Evolutionary conservation across 2,888 invertebrate genomes (phyloP), one percentile per base, ranked within the genome.

Genomic region (Urechis unicinctus): DNA sequence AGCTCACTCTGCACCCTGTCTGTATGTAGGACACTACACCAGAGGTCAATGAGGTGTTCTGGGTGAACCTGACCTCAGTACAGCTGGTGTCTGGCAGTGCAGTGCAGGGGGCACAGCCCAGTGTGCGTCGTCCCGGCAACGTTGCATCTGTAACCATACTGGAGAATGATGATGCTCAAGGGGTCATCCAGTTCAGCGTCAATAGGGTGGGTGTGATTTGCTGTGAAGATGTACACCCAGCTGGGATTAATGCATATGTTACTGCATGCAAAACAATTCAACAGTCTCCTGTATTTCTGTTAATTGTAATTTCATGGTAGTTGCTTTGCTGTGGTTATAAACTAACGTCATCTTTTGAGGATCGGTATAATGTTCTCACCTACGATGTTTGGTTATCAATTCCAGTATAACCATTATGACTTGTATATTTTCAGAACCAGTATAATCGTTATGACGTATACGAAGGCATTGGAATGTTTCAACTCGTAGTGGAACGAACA

Each of bases 111-210:
- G 65, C 70, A 17, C 65, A 59, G 49, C 75, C 76, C 22, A 72
- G 72, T 56, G 64, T 76, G 29, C 65, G 66, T 45, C 56, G 63
- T 3, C 68, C 70, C 5, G 72, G 69, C 6, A 68, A 68, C 52
- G 59, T 69, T 5, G 61, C 67, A 6, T 52, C 60, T 1, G 62
- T 75, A 21, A 69, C 67, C 9, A 74, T 76, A 3, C 54, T 61
- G 21, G 73, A 73, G 63, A 76, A 77, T 62, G 77, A 76, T 60
- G 67, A 73, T 56, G 72, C 75, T 3, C 60, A 69, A 26, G 77
- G 77, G 4, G 57, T 71, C 41, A 62, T 77, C 0, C 66, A 75
- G 62, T 72, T 77, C 53, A 61, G 71, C 61, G 73, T 73, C 9
- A 63, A 56, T 25, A 70, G 68, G 52, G 75, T 75, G 57, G 47